These are phyloP conservation scores for Lycodopsis pacificus DNA, from an alignment of 2,797 vertebrate genomes.

Conservation along the genomic window DNA sequence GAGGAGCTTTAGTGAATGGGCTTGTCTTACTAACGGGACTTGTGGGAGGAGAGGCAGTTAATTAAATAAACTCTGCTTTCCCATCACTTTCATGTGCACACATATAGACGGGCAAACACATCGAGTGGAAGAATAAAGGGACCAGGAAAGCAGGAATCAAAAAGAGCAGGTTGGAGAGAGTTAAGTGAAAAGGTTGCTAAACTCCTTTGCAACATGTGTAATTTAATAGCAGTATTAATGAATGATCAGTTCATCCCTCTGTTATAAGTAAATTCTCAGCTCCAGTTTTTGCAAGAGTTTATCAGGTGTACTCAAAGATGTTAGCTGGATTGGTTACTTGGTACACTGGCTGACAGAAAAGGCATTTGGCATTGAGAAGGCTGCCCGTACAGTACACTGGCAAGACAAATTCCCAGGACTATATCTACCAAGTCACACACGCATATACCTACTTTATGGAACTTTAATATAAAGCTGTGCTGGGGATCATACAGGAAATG, in stretches of 20 bases:
- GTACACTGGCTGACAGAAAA: constrained; percentile 32
- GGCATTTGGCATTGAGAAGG: constrained; percentile 42
- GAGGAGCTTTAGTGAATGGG: constrained; percentile 31
- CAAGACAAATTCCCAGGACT: constrained; percentile 14
- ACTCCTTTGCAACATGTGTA: neutral
- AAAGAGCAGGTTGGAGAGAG: neutral
- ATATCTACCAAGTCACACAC: constrained; percentile 5
- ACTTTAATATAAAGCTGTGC: constrained; percentile 29
- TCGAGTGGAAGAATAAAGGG: neutral
- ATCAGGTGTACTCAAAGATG: constrained; percentile 15
- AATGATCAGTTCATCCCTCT: constrained; percentile 11
- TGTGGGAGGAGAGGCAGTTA: constrained; percentile 37
- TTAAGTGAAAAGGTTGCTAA: neutral
- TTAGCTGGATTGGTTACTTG: constrained; percentile 52
- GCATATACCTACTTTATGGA: neutral
- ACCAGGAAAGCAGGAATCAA: neutral
- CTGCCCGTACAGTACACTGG: constrained; percentile 23
- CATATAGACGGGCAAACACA: neutral
- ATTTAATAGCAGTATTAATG: constrained; percentile 7
- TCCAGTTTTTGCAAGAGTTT: constrained; percentile 15
- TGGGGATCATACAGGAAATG: constrained; percentile 16
- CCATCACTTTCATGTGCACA: neutral
- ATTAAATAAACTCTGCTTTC: constrained; percentile 34
- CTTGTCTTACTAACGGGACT: constrained; percentile 28
- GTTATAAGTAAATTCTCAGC: constrained; percentile 15